phyloP scores from a whole-genome alignment of 2,888 invertebrate genomes.

The Syrphus vitripennis region DNA sequence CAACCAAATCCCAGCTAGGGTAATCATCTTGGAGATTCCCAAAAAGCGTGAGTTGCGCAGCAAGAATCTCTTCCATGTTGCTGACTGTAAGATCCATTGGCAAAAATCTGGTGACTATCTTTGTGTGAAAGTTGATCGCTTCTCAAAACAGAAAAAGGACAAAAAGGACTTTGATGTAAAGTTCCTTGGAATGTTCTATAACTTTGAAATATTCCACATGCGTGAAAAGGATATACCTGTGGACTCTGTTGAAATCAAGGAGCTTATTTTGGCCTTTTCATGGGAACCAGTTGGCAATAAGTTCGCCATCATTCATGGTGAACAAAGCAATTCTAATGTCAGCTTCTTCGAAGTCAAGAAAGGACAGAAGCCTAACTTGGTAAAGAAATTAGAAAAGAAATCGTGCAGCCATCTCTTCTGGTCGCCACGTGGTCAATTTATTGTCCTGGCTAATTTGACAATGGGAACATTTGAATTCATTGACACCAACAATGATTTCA shows the following conservation, averaged over 20 bases:
- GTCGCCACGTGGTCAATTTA: slow-evolving; percentile 97
- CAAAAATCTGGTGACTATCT: slow-evolving; percentile 98
- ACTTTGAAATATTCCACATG: slow-evolving; percentile 99
- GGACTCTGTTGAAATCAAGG: slow-evolving; percentile 97
- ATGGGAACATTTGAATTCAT: slow-evolving; percentile 97
- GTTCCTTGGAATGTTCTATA: slow-evolving; percentile 98
- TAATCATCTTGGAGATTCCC: slow-evolving; percentile 95
- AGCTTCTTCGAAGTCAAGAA: slow-evolving; percentile 96
- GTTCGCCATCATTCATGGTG: slow-evolving; percentile 98
- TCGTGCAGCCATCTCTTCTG: slow-evolving; percentile 96
- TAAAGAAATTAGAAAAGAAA: slow-evolving; percentile 94
- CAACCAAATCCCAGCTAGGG: slow-evolving; percentile 97
- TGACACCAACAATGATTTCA: slow-evolving; percentile 95
- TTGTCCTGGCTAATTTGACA: slow-evolving; percentile 94
- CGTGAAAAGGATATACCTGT: slow-evolving; percentile 98
- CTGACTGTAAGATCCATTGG: slow-evolving; percentile 99
- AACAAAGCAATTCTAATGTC: slow-evolving; percentile 89
- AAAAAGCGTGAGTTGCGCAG: slow-evolving; percentile 93
- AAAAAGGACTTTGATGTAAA: slow-evolving; percentile 94
- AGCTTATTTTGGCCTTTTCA: slow-evolving; percentile 95
- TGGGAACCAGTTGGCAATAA: slow-evolving; percentile 99
- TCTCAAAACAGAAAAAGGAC: slow-evolving; percentile 95
- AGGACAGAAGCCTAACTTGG: slow-evolving; percentile 92
- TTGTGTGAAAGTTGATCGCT: slow-evolving; percentile 95
- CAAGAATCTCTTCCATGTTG: slow-evolving; percentile 98